Conservation (phyloP, 2,888 invertebrate species). For the Cylindroiulus punctatus region DNA sequence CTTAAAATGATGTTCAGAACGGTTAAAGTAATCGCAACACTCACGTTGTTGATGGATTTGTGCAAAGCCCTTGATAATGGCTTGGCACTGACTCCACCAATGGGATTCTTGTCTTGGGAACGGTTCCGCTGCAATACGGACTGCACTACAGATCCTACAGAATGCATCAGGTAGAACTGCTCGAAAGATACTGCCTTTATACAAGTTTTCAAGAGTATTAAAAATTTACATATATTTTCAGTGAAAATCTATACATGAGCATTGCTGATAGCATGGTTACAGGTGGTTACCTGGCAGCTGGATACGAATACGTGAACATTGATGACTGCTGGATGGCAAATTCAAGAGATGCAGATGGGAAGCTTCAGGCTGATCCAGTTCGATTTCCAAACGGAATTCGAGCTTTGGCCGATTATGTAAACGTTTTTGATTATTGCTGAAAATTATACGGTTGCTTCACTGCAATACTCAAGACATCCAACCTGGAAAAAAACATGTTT, state of each 20-base stretch:
- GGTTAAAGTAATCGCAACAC: neutral
- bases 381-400: slow-evolving; percentile 69
- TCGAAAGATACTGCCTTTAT: neutral
- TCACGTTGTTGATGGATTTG: neutral
- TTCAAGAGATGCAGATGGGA: slow-evolving; percentile 63
- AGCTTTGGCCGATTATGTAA: slow-evolving; percentile 67
- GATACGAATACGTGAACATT: slow-evolving; percentile 66
- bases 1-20: neutral
- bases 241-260: slow-evolving; percentile 66
- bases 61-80: slow-evolving; percentile 79
- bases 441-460: neutral
- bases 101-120: slow-evolving; percentile 88
- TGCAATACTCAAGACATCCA: slow-evolving; percentile 51
- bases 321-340: slow-evolving; percentile 68
- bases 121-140: slow-evolving; percentile 87
- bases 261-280: slow-evolving; percentile 66
- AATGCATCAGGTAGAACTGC: slow-evolving; percentile 81
- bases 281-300: slow-evolving; percentile 66
- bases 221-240: slow-evolving; percentile 58
- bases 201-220: too few relatives aligned
- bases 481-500: neutral
- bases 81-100: slow-evolving; percentile 82
- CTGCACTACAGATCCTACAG: slow-evolving; percentile 86
- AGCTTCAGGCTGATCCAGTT: slow-evolving; percentile 66
- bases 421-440: too few relatives aligned